A percentile compares a stretch with the other conserved stretches of the same genome.
Conservation (phyloP, 2,888 invertebrate species). For the Spialia ferax region DNA sequence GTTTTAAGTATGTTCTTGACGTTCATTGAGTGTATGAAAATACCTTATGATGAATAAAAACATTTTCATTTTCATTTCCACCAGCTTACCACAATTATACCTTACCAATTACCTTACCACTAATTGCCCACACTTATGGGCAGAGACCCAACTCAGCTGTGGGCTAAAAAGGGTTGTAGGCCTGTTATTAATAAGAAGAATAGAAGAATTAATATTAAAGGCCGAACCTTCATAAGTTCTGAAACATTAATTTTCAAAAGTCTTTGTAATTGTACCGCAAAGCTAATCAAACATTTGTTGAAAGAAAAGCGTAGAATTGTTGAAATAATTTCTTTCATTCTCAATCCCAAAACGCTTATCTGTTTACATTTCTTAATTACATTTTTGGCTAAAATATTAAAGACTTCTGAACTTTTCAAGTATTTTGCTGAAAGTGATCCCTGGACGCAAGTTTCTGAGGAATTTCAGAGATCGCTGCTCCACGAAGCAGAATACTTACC, state of each 20-base stretch:
- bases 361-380: constrained; percentile 28
- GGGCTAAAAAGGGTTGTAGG: no score
- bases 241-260: background rate
- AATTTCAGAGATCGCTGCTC: constrained; percentile 17
- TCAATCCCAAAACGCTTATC: constrained; percentile 17
- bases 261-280: background rate
- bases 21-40: no score
- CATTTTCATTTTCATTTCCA: no score
- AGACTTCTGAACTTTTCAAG: constrained; percentile 17
- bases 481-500: constrained; percentile 22
- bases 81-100: no score
- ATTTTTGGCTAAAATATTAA: constrained; percentile 27
- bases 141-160: no score
- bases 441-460: constrained; percentile 9
- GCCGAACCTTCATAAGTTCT: background rate
- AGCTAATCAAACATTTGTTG: background rate
- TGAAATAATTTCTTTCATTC: constrained; percentile 15
- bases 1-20: no score
- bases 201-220: no score
- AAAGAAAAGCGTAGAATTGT: constrained; percentile 1
- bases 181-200: no score
- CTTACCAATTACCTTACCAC: no score
- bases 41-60: no score
- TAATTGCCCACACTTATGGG: no score
- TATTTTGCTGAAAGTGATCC: constrained; percentile 27